A percentile compares a stretch with the other conserved stretches of the same genome.
Conservation (phyloP, 2,888 invertebrate species). For the Tiliacea citrago region DNA sequence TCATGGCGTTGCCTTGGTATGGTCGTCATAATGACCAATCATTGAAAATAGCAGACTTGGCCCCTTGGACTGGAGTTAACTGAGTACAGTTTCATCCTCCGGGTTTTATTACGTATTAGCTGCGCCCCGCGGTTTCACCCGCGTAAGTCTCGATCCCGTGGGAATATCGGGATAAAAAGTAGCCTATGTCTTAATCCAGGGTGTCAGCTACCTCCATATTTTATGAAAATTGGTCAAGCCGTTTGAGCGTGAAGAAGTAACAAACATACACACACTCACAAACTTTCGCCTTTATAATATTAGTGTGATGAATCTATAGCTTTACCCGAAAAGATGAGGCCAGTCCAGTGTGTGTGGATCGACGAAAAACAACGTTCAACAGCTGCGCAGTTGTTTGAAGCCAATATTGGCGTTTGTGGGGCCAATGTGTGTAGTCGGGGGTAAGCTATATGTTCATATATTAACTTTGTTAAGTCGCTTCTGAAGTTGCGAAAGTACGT, state of each 20-base stretch:
- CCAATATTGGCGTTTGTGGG: slow-evolving; percentile 33
- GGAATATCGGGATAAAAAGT: no score
- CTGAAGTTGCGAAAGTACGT: slow-evolving; percentile 47
- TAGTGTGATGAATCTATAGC: slow-evolving; percentile 7
- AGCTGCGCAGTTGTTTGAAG: slow-evolving; percentile 18
- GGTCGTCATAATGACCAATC: no score
- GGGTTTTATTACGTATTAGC: slow-evolving; percentile 23
- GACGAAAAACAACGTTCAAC: neutral
- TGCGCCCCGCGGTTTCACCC: no score
- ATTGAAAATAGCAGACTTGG: no score
- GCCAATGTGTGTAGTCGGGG: slow-evolving; percentile 30
- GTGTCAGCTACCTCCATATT: no score
- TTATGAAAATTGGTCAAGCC: no score
- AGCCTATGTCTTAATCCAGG: no score
- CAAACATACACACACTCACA: no score
- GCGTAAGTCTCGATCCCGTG: no score
- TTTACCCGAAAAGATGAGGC: slow-evolving; percentile 14
- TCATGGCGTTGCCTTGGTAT: no score
- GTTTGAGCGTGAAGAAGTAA: no score
- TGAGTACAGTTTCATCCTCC: neutral
- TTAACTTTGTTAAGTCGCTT: slow-evolving; percentile 47
- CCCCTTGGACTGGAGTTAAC: slow-evolving; percentile 2
- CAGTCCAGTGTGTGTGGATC: slow-evolving; percentile 26
- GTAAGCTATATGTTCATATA: slow-evolving; percentile 41
- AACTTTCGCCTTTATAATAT: no score